Evolutionary conservation across 2,113 vertebrate species (phyloP).

Genomic region (Pachyramphus minor): DNA sequence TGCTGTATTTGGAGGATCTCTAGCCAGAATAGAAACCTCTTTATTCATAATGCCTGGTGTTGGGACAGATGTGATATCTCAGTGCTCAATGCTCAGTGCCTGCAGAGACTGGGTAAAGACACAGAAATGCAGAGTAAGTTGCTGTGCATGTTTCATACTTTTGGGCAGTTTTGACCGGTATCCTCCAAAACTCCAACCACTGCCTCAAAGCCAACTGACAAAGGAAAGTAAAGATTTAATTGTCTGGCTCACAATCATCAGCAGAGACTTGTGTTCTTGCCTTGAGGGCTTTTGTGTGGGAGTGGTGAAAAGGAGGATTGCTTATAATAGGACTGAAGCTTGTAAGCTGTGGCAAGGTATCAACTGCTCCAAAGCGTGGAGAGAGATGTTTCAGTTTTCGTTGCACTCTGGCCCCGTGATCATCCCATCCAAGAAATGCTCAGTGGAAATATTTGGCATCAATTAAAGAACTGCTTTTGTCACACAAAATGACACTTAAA

Average conservation of each 20-base stretch:
- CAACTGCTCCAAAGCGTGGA: background rate
- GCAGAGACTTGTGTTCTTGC: background rate
- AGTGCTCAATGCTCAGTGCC: background rate
- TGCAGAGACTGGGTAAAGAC: accelerated
- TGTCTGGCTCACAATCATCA: background rate
- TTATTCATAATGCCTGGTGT: background rate
- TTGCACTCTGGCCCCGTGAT: background rate
- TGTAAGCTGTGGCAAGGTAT: background rate
- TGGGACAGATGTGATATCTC: background rate
- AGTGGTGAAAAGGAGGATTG: background rate
- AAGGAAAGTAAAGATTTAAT: background rate
- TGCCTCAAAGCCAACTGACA: background rate
- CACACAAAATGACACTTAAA: background rate
- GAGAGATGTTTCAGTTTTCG: background rate
- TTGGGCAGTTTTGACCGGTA: background rate
- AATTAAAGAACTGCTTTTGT: background rate
- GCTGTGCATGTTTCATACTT: background rate
- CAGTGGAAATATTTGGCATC: background rate
- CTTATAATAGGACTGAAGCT: background rate
- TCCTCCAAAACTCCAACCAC: background rate
- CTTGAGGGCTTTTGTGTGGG: background rate
- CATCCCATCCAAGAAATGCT: background rate
- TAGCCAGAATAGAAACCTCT: background rate
- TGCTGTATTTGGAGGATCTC: background rate
- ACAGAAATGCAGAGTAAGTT: background rate